Evolutionary conservation across 2,113 vertebrate genomes (phyloP), one percentile per base, ranked within the genome.

Genomic region (Gallinago undulata): DNA sequence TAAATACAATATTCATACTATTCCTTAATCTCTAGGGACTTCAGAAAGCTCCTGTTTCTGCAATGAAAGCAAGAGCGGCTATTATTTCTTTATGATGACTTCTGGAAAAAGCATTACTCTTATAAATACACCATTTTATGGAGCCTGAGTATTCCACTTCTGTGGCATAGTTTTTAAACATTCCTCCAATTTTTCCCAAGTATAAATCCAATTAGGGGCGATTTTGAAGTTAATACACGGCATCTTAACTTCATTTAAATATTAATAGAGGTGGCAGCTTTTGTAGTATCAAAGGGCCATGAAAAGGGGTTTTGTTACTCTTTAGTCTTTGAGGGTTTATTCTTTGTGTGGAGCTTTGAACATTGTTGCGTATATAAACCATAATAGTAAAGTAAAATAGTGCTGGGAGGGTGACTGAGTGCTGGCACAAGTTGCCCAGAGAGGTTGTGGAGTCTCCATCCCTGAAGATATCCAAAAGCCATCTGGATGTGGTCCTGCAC

Each of bases 31-130:
- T 51, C 24, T 17, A 10, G 3, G 66, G 90, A 56, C 90, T 92
- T 82, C 57, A 64, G 76, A 82, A 87, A 1, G 15, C 79, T 92
- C 35, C 92, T 95, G 88, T 92, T 97, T 92, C 95, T 92, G 79
- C 86, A 84, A 64, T 95, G 86, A 93, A 90, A 92, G 92, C 68
- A 62, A 51, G n/a, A 90, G 64, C 0, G 11, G 35, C 69, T 93
- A 28, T 89, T 81, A 51, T 24, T 90, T 89, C 90, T 93, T 94
- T 67, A 68, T 48, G 87, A 53, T 78, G 83, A 79, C 48, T 89
- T 84, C 90, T 97, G 95, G 86, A 77, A 92, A 93, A 94, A 64
- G 28, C 60, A 87, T 97, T 95, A 89, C 35, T 63, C 48, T 93
- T 87, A 72, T 22, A 94, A 94, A 89, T 92, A 83, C 15, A 64